These are phyloP conservation scores for Ailuropoda melanoleuca DNA, from an alignment of 2,113 vertebrate species.

Conservation along the genomic window DNA sequence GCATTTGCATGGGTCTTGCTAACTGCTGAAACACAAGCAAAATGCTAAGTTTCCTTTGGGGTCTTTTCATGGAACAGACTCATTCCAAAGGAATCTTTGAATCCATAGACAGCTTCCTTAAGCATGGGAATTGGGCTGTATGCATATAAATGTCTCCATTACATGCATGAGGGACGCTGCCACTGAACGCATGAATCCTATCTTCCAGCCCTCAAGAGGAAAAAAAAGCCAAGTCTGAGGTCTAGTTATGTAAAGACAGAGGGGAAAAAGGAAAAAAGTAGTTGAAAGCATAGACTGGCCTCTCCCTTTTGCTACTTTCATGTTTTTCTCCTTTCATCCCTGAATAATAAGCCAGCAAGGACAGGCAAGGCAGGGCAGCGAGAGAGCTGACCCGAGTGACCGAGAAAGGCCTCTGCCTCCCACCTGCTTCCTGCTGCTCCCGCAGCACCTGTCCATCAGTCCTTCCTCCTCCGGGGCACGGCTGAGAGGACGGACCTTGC, in stretches of 20 bases:
- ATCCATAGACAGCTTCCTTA: background rate
- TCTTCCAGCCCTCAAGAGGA: background rate
- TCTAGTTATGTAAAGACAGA: background rate
- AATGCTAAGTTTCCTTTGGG: background rate
- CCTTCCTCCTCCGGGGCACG: background rate
- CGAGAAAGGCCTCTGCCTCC: background rate
- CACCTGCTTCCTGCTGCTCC: background rate
- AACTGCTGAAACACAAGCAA: background rate
- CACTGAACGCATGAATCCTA: background rate
- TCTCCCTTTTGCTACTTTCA: background rate
- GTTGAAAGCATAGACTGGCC: background rate
- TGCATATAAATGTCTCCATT: background rate
- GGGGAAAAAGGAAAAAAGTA: background rate
- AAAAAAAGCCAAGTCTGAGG: background rate
- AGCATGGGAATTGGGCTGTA: background rate
- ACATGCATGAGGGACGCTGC: background rate
- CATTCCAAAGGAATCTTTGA: background rate
- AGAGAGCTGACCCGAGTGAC: background rate
- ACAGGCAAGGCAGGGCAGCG: background rate
- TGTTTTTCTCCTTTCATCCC: background rate
- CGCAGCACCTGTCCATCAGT: fast-evolving
- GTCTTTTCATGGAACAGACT: background rate
- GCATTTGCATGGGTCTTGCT: background rate
- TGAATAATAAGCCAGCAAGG: background rate
- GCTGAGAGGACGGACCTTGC: background rate